Percentiles rank a stretch among this genome's conserved stretches.
Evolutionary conservation across 2,797 vertebrate genomes (phyloP).

Genomic region (Chiloscyllium punctatum): DNA sequence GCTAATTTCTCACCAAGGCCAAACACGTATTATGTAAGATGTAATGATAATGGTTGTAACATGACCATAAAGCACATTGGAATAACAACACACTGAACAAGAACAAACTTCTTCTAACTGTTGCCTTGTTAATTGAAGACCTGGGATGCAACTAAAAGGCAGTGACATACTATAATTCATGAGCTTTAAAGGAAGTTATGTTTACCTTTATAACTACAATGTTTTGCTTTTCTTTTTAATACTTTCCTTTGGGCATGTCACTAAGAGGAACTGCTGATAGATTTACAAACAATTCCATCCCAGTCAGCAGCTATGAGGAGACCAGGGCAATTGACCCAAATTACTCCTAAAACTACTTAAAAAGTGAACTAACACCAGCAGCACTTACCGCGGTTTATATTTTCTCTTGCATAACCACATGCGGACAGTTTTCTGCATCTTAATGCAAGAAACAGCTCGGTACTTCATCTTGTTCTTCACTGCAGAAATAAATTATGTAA

Average conservation of each 20-base stretch:
- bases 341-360: background rate
- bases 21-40: background rate
- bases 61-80: background rate
- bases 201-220: background rate
- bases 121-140: background rate
- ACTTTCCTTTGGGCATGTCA: background rate
- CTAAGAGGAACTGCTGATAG: background rate
- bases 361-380: background rate
- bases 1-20: no score
- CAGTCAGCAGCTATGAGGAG: background rate
- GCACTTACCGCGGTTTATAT: slow-evolving; percentile 86
- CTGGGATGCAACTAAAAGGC: background rate
- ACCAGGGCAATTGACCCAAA: background rate
- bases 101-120: background rate
- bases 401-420: slow-evolving; percentile 96
- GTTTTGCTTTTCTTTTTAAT: background rate
- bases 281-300: background rate
- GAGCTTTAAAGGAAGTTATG: background rate
- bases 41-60: background rate
- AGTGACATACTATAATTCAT: background rate
- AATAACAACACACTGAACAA: background rate
- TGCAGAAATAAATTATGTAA: slow-evolving; percentile 46
- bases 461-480: slow-evolving; percentile 96
- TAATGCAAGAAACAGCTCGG: slow-evolving; percentile 75
- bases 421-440: slow-evolving; percentile 86